Percentiles rank a stretch among this genome's conserved stretches.
These are phyloP conservation scores for Anguilla japonica DNA, from an alignment of 2,113 vertebrate species.

Conservation along the genomic window DNA sequence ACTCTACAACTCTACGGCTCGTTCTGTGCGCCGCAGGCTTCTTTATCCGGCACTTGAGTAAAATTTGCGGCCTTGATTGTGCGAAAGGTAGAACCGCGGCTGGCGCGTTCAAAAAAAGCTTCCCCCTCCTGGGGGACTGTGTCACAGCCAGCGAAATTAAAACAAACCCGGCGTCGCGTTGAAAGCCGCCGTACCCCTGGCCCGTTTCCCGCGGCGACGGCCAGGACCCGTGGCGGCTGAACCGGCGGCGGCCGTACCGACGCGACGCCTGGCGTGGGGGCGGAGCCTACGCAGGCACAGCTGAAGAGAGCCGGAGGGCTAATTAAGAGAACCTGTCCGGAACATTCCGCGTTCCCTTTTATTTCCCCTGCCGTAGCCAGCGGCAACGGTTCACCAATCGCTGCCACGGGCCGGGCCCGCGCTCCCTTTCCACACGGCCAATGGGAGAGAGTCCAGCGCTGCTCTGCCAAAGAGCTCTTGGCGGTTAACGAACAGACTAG, in stretches of 20 bases:
- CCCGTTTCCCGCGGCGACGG: too few species aligned
- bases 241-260: too few species aligned
- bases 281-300: background rate
- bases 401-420: background rate
- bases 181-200: too few species aligned
- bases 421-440: background rate
- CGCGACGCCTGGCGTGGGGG: too few species aligned
- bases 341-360: background rate
- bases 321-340: conserved; percentile 9
- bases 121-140: too few species aligned
- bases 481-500: background rate
- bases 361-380: background rate
- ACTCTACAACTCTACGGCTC: too few species aligned
- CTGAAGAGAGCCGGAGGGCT: background rate
- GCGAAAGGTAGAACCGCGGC: background rate
- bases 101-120: background rate
- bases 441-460: background rate
- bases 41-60: background rate
- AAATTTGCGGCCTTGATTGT: background rate
- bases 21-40: background rate
- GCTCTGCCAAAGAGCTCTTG: background rate
- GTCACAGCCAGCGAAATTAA: too few species aligned
- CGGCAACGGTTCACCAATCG: conserved; percentile 15
- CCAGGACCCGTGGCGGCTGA: too few species aligned
- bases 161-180: too few species aligned